Conservation (phyloP, 2,113 vertebrate genomes). For the Notiomystis cincta region DNA sequence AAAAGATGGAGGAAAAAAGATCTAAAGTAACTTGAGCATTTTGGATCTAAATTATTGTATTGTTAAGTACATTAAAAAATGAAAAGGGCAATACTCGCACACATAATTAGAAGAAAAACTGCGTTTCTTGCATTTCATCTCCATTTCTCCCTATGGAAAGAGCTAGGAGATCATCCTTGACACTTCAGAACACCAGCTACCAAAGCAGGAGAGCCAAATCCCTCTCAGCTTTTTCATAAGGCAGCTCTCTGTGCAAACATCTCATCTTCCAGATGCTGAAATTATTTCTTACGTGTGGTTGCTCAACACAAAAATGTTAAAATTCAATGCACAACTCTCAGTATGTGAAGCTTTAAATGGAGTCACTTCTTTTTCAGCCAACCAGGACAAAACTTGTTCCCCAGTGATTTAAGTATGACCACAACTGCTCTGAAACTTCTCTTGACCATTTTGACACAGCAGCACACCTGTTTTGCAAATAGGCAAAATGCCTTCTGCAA, state of each 20-base stretch:
- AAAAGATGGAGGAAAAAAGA: conserved; percentile 61
- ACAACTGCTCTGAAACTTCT: neutral
- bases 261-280: neutral
- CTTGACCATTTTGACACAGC: neutral
- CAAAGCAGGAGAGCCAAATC: neutral
- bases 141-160: neutral
- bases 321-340: neutral
- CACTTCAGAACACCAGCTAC: neutral
- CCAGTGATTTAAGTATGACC: neutral
- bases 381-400: neutral
- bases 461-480: neutral
- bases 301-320: neutral
- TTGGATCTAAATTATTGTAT: neutral
- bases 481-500: neutral
- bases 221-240: neutral
- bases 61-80: neutral
- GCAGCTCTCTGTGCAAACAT: neutral
- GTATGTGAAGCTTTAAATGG: neutral
- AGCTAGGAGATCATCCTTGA: neutral
- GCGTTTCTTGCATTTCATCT: neutral
- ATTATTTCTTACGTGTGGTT: neutral
- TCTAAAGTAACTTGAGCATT: conserved; percentile 8
- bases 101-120: neutral
- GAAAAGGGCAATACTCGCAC: neutral
- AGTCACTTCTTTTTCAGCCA: neutral